Base-by-base conservation (phyloP, 2,797 vertebrate genomes). In the Pelodytes ibericus region DNA sequence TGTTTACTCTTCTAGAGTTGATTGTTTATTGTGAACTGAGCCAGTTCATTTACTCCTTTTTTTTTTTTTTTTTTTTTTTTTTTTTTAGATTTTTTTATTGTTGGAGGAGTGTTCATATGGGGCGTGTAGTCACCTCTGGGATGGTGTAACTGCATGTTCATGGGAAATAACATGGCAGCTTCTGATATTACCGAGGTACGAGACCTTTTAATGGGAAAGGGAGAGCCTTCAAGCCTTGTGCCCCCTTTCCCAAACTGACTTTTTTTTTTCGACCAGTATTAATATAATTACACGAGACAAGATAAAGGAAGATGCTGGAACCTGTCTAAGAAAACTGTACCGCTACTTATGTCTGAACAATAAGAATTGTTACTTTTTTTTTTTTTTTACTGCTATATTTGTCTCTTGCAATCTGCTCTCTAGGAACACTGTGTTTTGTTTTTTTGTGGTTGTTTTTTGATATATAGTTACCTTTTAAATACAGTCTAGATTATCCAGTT, bases 1-100 rank as follows among this genome's bases (percentile, higher is more conserved):
- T 6, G 49, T 69, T 76, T 76, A 66, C 74, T 69, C 74, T 76
- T 58, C 25, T 70, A 24, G 26, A 26, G 25, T 62, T 33, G 30
- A 69, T 66, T 33, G n/a, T n/a, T 75, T 29, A 26, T 39, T 27
- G 57, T 39, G 65, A 70, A 61, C 58, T 56, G 66, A 69, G 74
- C 74, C 65, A 68, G 41, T 69, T 75, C 64, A 33, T 68, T 20
- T 47, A 51, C 57, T 75, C 57, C 41, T 58, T 69, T 47, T 1
- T 44, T 51, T 25, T 49, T 68, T 61, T 53, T 58, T 44, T 44
- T 44, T n/a, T n/a, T n/a, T 58, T 69, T 47, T 1, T 44, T 51
- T 25, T 49, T 68, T 61, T 53, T 58, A 13, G 13, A 4, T 1
- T 44, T 51, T 25, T 49, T 68, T 61, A 33, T 58, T 44, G 13